These are phyloP conservation scores for Oxyteleia sp. DNA, from an alignment of 2,888 invertebrate species.

Conservation along the genomic window DNA sequence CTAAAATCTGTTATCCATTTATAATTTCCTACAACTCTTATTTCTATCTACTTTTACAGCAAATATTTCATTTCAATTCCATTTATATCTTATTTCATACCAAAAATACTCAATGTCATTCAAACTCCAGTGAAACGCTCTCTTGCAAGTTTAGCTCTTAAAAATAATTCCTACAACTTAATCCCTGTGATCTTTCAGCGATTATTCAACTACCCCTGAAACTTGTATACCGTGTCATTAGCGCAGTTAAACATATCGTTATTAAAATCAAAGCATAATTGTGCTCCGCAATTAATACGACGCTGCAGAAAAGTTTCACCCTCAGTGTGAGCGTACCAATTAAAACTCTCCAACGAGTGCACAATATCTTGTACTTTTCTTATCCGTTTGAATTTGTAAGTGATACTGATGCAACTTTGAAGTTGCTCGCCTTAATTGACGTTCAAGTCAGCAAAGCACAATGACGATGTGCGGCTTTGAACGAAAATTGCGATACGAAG, in stretches of 20 bases:
- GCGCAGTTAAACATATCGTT: neutral
- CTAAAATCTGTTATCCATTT: too few relatives aligned
- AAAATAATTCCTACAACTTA: neutral
- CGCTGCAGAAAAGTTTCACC: neutral
- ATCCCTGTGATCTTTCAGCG: neutral
- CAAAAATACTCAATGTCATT: too few relatives aligned
- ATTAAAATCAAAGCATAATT: conserved; percentile 1
- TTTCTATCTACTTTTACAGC: too few relatives aligned
- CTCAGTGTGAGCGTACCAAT: neutral
- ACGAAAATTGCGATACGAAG: conserved; percentile 49
- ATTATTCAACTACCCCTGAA: neutral
- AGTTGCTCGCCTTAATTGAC: conserved; percentile 36
- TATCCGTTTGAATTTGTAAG: conserved; percentile 29
- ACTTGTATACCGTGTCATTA: neutral
- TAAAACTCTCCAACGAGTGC: conserved; percentile 1
- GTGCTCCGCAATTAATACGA: neutral
- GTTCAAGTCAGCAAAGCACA: conserved; percentile 24
- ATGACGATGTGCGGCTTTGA: conserved; percentile 38
- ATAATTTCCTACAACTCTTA: too few relatives aligned
- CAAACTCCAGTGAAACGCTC: too few relatives aligned
- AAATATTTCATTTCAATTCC: too few relatives aligned
- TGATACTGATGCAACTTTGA: conserved; percentile 57
- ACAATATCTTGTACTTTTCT: conserved; percentile 11
- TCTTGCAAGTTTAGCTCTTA: too few relatives aligned
- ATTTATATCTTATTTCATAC: too few relatives aligned